Conservation (phyloP, 1,140 invertebrate genomes). For the Calycopis cecrops region DNA sequence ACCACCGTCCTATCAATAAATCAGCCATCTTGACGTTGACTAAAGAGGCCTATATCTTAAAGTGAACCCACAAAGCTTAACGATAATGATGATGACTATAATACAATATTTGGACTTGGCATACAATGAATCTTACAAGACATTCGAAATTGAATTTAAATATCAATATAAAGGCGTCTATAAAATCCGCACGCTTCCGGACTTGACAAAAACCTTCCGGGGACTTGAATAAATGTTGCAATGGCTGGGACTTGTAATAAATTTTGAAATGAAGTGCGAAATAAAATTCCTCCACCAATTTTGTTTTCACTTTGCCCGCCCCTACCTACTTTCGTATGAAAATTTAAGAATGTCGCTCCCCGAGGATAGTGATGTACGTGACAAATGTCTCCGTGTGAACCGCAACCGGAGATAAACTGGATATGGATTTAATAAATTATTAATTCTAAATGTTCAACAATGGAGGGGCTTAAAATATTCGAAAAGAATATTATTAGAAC, state of each 20-base stretch:
- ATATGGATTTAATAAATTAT: conserved; percentile 1
- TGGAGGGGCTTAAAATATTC: too few relatives aligned
- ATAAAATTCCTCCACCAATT: conserved; percentile 8
- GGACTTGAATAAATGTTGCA: conserved; percentile 1
- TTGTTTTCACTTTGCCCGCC: conserved; percentile 7
- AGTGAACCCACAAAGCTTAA: background rate
- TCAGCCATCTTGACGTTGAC: too few relatives aligned
- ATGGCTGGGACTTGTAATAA: background rate
- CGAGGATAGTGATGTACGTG: background rate
- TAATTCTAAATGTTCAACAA: too few relatives aligned
- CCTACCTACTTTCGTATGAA: conserved; percentile 7
- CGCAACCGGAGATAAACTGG: background rate
- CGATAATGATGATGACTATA: too few relatives aligned
- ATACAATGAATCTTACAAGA: too few relatives aligned
- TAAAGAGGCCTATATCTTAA: too few relatives aligned
- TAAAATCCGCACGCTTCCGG: background rate
- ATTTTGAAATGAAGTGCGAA: conserved; percentile 4
- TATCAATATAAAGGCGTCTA: background rate
- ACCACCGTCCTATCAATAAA: too few relatives aligned
- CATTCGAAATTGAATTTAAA: background rate
- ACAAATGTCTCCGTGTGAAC: too few relatives aligned
- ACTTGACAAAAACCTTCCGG: conserved; percentile 5
- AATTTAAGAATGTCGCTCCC: conserved; percentile 8
- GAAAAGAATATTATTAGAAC: too few relatives aligned
- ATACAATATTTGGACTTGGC: too few relatives aligned